These are phyloP conservation scores for Xylota segnis DNA, from an alignment of 2,888 invertebrate genomes.

Conservation along the genomic window DNA sequence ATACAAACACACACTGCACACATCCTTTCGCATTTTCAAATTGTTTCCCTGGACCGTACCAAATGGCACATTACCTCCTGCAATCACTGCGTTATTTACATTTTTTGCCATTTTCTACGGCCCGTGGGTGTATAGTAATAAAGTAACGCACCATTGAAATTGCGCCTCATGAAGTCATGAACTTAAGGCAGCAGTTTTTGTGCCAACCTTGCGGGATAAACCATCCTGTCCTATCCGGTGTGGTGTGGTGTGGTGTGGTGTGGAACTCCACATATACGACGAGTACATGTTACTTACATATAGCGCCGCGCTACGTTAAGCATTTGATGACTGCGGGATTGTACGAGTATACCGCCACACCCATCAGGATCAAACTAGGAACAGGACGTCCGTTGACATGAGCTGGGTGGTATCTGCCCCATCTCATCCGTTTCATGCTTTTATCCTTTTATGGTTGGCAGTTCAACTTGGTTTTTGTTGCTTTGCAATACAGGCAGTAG, in stretches of 20 bases:
- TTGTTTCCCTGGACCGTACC: background rate
- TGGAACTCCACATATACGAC: background rate
- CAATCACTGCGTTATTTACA: conserved; percentile 36
- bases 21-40: conserved; percentile 23
- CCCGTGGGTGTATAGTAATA: conserved; percentile 2
- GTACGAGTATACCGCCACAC: background rate
- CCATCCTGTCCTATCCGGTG: conserved; percentile 4
- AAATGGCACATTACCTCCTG: conserved; percentile 6
- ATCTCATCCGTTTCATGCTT: conserved; percentile 8
- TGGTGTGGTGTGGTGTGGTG: too few relatives aligned
- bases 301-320: conserved; percentile 13
- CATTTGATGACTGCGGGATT: conserved; percentile 19
- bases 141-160: conserved; percentile 25
- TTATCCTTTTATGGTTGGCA: conserved; percentile 38
- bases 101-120: conserved; percentile 13
- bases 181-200: background rate
- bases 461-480: conserved; percentile 2
- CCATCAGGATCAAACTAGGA: conserved; percentile 20
- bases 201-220: conserved; percentile 20
- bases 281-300: background rate
- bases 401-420: background rate
- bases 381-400: conserved; percentile 36
- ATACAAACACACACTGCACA: conserved; percentile 19
- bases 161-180: conserved; percentile 23
- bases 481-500: background rate